phyloP scores from a whole-genome alignment of 2,797 vertebrate species.

The Halcyon smyrnensis region DNA sequence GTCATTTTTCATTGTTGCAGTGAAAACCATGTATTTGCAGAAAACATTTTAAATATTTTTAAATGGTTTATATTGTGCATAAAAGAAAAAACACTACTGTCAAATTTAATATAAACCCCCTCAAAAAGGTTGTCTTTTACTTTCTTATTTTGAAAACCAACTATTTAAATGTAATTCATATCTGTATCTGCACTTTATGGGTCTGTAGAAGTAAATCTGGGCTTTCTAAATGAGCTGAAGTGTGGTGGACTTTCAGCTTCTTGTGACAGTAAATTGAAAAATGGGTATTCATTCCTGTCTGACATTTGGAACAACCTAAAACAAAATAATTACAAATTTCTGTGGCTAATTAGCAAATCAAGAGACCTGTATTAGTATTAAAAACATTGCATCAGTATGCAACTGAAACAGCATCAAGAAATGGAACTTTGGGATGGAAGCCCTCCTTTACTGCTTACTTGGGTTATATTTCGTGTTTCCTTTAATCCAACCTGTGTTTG shows the following conservation, averaged over 20 bases:
- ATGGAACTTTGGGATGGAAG: neutral
- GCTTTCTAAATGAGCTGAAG: neutral
- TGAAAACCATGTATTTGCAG: neutral
- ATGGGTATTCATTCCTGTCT: neutral
- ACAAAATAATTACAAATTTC: neutral
- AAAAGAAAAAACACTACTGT: neutral
- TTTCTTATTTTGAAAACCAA: neutral
- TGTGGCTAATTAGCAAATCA: neutral
- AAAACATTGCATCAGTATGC: neutral
- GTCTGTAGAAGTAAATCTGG: neutral
- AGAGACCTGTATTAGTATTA: neutral
- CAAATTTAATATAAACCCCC: neutral
- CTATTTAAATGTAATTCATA: neutral
- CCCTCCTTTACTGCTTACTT: neutral
- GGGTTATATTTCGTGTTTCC: neutral
- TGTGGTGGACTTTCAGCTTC: neutral
- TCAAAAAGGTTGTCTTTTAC: neutral
- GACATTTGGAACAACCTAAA: neutral
- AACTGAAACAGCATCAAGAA: neutral
- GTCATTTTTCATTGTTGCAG: neutral
- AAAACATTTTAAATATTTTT: neutral
- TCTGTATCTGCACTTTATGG: neutral
- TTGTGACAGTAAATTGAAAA: neutral
- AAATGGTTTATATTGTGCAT: neutral
- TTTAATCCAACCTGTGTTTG: neutral